Evolutionary conservation across 2,888 invertebrate genomes (phyloP), one percentile per base, ranked within the genome.

Genomic region (Plagodis dolabraria): DNA sequence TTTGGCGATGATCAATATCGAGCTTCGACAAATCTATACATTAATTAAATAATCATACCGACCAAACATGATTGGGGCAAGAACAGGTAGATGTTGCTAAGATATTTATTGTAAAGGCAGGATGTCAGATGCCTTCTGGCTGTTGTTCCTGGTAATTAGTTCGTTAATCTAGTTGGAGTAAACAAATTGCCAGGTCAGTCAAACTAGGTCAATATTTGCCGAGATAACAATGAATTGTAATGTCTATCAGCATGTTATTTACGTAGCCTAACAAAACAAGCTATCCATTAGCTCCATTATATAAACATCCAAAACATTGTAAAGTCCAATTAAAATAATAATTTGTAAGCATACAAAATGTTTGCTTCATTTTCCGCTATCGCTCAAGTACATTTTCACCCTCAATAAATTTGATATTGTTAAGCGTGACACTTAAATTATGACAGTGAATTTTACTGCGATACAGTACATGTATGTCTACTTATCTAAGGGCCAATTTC

Each of bases 281-380:
- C 5, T 10, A 40, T 40, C 40, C 40, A 40, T 40, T 40, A 40
- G 40, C 40, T 40, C 2, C 10, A 10, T 2, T 10, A 56, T 12
- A 34, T 38, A 12, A 52, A 52, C 48, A 57, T 33, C 48, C 43
- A 57, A 42, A 33, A 33, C 50, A 5, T 34, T 44, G 10, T 34
- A 7, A 48, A 47, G 33, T 46, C 50, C 45, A 50, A 57, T 57
- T 57, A 57, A 33, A 36, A 35, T 33, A 33, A 34, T 47, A 47
- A 51, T 49, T 44, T 47, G 54, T 43, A 47, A 47, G 11, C 47
- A 38, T 40, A 47, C 34, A 52, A 22, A 53, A 22, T 46, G 38
- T 34, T 44, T 33, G 40, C 10, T 8, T 40, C 8, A 10, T 40
- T 10, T 40, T 5, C 10, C 10, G 40, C 5, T 40, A 40, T 9